Conservation (phyloP, 1,140 invertebrate genomes). For the Saccostrea cuccullata region DNA sequence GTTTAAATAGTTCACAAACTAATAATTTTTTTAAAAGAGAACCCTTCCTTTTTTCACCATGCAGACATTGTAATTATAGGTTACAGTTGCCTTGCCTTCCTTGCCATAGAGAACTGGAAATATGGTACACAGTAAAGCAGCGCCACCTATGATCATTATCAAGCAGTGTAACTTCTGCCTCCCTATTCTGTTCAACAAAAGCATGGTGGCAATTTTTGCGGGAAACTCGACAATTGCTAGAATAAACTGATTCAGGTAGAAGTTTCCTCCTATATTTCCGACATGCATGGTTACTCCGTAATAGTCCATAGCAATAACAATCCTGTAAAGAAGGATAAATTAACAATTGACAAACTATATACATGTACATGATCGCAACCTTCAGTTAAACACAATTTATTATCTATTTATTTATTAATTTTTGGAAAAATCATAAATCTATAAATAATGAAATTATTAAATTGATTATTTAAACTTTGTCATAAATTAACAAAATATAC, state of each 20-base stretch:
- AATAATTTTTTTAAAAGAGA: too few species aligned
- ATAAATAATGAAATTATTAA: too few species aligned
- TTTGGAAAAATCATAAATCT: too few species aligned
- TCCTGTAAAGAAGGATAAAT: conserved; percentile 45
- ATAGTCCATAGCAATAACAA: conserved; percentile 57
- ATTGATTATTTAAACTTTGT: too few species aligned
- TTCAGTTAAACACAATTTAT: too few species aligned
- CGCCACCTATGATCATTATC: conserved; percentile 55
- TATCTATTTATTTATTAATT: too few species aligned
- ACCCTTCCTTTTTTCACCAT: too few species aligned
- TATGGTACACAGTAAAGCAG: conserved; percentile 57
- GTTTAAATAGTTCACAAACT: neutral
- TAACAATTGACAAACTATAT: too few species aligned
- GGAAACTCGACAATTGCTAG: conserved; percentile 87
- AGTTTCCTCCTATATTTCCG: conserved; percentile 59
- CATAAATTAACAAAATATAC: too few species aligned
- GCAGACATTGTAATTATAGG: too few species aligned
- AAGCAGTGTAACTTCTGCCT: conserved; percentile 51
- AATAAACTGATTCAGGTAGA: conserved; percentile 70
- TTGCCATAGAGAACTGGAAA: conserved; percentile 52
- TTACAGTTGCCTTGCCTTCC: conserved; percentile 39
- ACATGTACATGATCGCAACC: too few species aligned
- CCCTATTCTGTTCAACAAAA: conserved; percentile 59
- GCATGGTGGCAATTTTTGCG: conserved; percentile 72
- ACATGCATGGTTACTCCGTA: conserved; percentile 80